These are phyloP conservation scores for Synanthedon vespiformis DNA, from an alignment of 2,888 invertebrate species.

Conservation along the genomic window DNA sequence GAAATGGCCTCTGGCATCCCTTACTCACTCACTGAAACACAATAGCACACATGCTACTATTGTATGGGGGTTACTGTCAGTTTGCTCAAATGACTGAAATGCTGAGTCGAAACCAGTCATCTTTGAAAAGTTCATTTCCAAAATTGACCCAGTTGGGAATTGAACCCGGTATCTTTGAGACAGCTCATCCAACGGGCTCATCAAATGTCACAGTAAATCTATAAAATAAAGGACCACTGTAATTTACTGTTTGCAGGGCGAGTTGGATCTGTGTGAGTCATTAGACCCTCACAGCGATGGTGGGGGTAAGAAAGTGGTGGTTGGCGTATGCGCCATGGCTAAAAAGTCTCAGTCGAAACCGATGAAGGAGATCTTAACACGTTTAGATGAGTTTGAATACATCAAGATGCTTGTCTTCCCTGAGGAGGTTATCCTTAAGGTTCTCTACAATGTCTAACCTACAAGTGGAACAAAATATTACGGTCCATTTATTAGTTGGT, in stretches of 20 bases:
- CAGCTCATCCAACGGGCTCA: too few species aligned
- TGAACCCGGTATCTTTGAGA: too few species aligned
- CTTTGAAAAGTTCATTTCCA: too few species aligned
- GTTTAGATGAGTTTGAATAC: conserved; percentile 96
- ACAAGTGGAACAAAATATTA: conserved; percentile 54
- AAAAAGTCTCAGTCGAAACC: conserved; percentile 99
- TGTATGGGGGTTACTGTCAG: too few species aligned
- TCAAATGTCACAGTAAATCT: too few species aligned
- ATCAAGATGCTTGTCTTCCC: conserved; percentile 95
- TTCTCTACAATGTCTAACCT: conserved; percentile 68
- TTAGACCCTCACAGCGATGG: conserved; percentile 73
- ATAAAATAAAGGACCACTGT: background rate
- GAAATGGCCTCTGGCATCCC: too few species aligned
- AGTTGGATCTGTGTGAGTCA: conserved; percentile 80
- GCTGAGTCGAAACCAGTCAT: too few species aligned
- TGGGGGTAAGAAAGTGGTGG: conserved; percentile 89
- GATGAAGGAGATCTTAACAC: conserved; percentile 97
- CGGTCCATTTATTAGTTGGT: background rate
- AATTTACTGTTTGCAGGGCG: conserved; percentile 65
- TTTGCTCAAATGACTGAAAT: too few species aligned
- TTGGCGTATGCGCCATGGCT: conserved; percentile 99
- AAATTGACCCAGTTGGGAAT: too few species aligned
- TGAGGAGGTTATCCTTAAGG: conserved; percentile 95
- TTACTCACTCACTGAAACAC: too few species aligned
- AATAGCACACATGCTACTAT: too few species aligned